phyloP scores from a whole-genome alignment of 1,140 invertebrate genomes.

The Zeugodacus cucurbitae region DNA sequence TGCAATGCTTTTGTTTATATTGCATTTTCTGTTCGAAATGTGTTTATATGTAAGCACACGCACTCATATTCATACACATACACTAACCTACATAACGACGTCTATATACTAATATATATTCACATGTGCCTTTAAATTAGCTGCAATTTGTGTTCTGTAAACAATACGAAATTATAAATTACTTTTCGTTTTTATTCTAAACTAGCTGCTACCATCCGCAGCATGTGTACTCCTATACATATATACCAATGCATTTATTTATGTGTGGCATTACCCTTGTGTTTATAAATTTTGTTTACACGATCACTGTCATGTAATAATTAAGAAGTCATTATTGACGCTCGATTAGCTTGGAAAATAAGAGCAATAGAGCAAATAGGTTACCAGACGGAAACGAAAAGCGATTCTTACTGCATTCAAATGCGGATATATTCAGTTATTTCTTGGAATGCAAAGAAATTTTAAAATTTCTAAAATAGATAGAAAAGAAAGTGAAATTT shows the following conservation, averaged over 20 bases:
- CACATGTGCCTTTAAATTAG: background rate
- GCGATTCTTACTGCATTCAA: background rate
- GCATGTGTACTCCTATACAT: background rate
- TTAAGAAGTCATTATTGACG: background rate
- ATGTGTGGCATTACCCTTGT: background rate
- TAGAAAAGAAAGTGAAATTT: background rate
- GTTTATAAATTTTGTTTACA: constrained; percentile 12
- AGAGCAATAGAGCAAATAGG: background rate
- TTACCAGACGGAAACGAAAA: background rate
- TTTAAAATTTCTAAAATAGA: background rate
- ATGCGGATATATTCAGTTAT: background rate
- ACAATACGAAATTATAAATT: background rate
- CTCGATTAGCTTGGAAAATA: background rate
- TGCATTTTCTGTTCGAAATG: background rate
- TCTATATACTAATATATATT: background rate
- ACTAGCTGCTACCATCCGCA: background rate
- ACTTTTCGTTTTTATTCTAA: background rate
- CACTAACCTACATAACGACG: too few species aligned
- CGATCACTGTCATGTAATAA: constrained; percentile 1
- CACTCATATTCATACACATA: background rate
- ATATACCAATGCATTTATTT: background rate
- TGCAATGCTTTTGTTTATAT: background rate
- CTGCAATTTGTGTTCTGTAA: background rate
- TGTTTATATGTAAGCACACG: background rate
- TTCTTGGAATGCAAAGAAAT: background rate